These are phyloP conservation scores for Herpetotheres cachinnans DNA, from an alignment of 2,113 vertebrate species.

Conservation along the genomic window DNA sequence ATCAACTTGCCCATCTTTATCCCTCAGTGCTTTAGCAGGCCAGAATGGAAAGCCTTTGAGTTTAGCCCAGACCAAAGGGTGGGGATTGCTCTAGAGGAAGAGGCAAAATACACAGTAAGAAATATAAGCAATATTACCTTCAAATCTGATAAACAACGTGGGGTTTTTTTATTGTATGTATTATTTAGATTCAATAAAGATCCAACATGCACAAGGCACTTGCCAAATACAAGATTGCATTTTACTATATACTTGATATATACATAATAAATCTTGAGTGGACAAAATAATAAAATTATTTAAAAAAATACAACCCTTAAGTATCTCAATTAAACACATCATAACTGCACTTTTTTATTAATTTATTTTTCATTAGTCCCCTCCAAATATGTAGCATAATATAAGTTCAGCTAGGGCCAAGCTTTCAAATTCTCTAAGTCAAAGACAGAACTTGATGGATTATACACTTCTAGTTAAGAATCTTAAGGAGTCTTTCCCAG, in stretches of 20 bases:
- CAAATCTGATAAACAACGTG: not conserved
- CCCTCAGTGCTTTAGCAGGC: slow-evolving; percentile 97
- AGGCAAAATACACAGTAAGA: slow-evolving; percentile 49
- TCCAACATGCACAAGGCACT: not conserved
- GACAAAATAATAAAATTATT: not conserved
- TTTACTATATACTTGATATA: not conserved
- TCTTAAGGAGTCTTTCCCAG: not conserved
- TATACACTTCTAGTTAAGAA: not conserved
- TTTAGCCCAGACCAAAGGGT: slow-evolving; percentile 97
- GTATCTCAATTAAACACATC: not conserved
- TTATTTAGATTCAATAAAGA: not conserved
- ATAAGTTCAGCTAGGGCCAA: fast-evolving
- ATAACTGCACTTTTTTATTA: fast-evolving
- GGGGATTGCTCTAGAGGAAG: slow-evolving; percentile 90
- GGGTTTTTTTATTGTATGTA: not conserved
- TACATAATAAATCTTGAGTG: not conserved
- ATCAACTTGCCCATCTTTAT: slow-evolving; percentile 96
- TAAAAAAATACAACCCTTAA: not conserved
- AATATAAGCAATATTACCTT: not conserved
- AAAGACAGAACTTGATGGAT: not conserved
- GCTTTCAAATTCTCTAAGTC: not conserved
- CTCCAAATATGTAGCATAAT: not conserved
- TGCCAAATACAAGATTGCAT: not conserved
- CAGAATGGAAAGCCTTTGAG: slow-evolving; percentile 99
- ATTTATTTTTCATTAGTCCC: not conserved